Conservation (phyloP, 1,140 invertebrate genomes). For the Zaprionus lachaisei region DNA sequence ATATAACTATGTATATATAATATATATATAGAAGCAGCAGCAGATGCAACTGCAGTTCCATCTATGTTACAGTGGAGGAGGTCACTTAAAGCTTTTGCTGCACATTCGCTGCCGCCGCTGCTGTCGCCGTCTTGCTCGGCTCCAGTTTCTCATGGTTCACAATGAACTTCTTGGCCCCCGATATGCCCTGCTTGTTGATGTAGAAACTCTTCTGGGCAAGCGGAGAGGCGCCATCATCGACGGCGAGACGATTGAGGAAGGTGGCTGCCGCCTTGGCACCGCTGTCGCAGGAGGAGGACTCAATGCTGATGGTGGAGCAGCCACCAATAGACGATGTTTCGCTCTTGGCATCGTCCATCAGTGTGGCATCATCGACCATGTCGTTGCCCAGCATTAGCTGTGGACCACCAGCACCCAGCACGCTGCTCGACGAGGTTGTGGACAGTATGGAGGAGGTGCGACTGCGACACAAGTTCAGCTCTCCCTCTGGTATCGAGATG, state of each 20-base stretch:
- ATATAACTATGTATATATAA: not conserved
- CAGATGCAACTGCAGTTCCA: constrained; percentile 5
- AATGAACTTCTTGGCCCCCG: constrained; percentile 70
- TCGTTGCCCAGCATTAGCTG: constrained; percentile 69
- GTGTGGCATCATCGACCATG: constrained; percentile 69
- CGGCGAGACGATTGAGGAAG: constrained; percentile 65
- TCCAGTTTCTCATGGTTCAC: constrained; percentile 67
- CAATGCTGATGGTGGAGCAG: constrained; percentile 74
- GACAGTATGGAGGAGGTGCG: constrained; percentile 71
- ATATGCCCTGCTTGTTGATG: constrained; percentile 72
- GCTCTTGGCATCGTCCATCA: constrained; percentile 81
- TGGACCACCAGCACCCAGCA: constrained; percentile 44
- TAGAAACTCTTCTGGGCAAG: constrained; percentile 71
- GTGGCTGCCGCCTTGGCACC: constrained; percentile 67
- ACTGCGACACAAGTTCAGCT: constrained; percentile 64
- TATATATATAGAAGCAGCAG: not conserved
- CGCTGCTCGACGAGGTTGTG: constrained; percentile 58
- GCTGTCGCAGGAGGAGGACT: constrained; percentile 74
- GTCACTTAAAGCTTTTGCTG: constrained; percentile 76
- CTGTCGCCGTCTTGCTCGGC: constrained; percentile 21
- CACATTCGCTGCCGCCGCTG: constrained; percentile 46
- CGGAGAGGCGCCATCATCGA: constrained; percentile 64
- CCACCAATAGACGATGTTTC: constrained; percentile 77
- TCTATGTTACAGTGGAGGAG: constrained; percentile 27
- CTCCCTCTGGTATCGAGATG: constrained; percentile 70